Evolutionary conservation across 2,888 invertebrate species (phyloP).

Genomic region (Conistra vaccinii): DNA sequence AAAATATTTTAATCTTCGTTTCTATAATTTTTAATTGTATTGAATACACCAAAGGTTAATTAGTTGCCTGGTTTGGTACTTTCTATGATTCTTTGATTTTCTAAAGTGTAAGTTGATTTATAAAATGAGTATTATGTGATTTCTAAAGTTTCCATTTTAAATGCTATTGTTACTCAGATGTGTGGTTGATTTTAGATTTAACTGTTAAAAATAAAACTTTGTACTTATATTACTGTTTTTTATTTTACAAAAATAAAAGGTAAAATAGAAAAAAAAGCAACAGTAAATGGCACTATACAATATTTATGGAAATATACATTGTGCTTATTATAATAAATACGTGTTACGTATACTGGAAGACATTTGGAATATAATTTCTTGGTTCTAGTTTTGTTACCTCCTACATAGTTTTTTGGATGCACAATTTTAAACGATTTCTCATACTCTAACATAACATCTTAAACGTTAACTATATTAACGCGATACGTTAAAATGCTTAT

Average conservation of each 20-base stretch:
- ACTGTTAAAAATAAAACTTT: slow-evolving; percentile 84
- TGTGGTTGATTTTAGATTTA: slow-evolving; percentile 82
- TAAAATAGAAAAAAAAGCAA: slow-evolving; percentile 18
- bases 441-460: slow-evolving; percentile 8
- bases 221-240: slow-evolving; percentile 64
- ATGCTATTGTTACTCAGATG: slow-evolving; percentile 73
- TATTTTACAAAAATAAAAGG: slow-evolving; percentile 45
- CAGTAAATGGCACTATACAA: slow-evolving; percentile 43
- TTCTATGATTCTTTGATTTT: slow-evolving; percentile 70
- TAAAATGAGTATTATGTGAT: slow-evolving; percentile 67
- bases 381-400: slow-evolving; percentile 13
- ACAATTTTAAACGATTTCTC: slow-evolving; percentile 11
- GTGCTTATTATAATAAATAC: slow-evolving; percentile 22
- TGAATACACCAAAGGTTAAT: slow-evolving; percentile 75
- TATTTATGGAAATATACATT: slow-evolving; percentile 26
- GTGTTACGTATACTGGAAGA: slow-evolving; percentile 51
- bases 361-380: slow-evolving; percentile 43
- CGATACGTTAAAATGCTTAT: slow-evolving; percentile 3
- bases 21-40: slow-evolving; percentile 70
- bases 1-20: slow-evolving; percentile 66
- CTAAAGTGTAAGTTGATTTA: slow-evolving; percentile 71
- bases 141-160: slow-evolving; percentile 74
- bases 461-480: slow-evolving; percentile 33
- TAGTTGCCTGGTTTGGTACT: slow-evolving; percentile 61
- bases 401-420: slow-evolving; percentile 1